Conservation (phyloP, 2,797 vertebrate species). For the Cuniculus paca region DNA sequence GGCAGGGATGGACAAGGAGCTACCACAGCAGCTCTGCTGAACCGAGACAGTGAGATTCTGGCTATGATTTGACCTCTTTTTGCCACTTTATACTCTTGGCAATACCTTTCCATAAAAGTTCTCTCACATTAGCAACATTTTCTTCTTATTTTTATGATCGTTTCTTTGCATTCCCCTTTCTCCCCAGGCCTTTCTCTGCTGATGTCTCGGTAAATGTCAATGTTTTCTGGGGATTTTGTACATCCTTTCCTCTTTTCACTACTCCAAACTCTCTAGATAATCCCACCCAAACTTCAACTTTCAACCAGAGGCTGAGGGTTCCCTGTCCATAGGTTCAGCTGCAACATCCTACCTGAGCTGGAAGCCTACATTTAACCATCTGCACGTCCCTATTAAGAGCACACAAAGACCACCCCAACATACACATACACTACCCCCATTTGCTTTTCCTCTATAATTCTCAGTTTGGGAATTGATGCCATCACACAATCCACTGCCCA, state of each 20-base stretch:
- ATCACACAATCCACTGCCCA: neutral
- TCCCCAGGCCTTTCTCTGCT: neutral
- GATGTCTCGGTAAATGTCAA: neutral
- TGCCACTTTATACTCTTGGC: neutral
- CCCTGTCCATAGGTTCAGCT: too few species aligned
- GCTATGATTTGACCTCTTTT: conserved; percentile 34
- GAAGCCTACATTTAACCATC: too few species aligned
- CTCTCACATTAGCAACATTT: neutral
- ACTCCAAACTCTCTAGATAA: neutral
- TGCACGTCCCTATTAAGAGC: too few species aligned
- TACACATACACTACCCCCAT: neutral
- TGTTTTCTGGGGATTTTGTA: fast-evolving
- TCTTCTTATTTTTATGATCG: neutral
- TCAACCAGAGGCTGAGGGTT: neutral
- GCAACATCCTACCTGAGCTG: too few species aligned
- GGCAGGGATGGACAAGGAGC: neutral
- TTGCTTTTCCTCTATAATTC: neutral
- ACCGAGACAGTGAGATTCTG: neutral
- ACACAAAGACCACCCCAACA: too few species aligned
- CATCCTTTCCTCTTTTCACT: fast-evolving
- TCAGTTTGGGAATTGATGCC: neutral
- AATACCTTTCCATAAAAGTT: neutral
- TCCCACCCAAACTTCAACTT: neutral
- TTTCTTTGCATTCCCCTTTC: neutral
- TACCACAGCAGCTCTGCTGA: neutral